Evolutionary conservation across 1,140 invertebrate species (phyloP).

Genomic region (Halesus radiatus): DNA sequence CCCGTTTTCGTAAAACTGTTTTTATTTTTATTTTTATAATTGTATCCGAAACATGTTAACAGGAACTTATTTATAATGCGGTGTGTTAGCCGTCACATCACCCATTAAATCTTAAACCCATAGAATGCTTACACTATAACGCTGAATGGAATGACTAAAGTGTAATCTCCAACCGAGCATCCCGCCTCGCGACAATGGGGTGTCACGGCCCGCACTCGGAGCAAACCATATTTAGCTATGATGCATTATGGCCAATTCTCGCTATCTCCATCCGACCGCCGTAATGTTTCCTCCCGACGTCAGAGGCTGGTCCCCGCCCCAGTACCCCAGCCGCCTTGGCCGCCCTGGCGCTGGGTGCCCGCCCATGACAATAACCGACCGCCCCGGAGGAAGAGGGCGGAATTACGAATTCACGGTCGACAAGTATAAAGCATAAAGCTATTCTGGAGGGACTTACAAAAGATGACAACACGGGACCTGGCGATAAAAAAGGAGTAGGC

Average conservation of each 20-base stretch:
- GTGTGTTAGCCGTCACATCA: too few relatives aligned
- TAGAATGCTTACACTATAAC: too few relatives aligned
- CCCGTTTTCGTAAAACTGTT: too few relatives aligned
- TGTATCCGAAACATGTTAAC: too few relatives aligned
- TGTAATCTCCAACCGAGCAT: too few relatives aligned
- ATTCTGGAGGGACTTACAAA: not conserved
- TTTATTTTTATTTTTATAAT: too few relatives aligned
- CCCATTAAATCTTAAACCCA: too few relatives aligned
- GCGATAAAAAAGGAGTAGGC: not conserved
- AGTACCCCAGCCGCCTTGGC: not conserved
- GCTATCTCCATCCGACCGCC: constrained; percentile 35
- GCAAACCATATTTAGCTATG: constrained; percentile 25
- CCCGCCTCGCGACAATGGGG: too few relatives aligned
- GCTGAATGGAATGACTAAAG: too few relatives aligned
- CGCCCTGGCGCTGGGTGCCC: not conserved
- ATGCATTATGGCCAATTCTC: constrained; percentile 31
- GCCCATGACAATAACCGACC: constrained; percentile 21
- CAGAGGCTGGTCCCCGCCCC: not conserved
- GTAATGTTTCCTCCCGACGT: constrained; percentile 21
- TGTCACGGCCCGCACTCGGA: too few relatives aligned
- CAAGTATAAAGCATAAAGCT: constrained; percentile 5
- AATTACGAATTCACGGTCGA: constrained; percentile 23
- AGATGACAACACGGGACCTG: constrained; percentile 7
- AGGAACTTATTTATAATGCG: too few relatives aligned
- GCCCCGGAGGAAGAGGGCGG: constrained; percentile 21